phyloP scores from a whole-genome alignment of 2,888 invertebrate genomes.

The Coenonympha arcania region DNA sequence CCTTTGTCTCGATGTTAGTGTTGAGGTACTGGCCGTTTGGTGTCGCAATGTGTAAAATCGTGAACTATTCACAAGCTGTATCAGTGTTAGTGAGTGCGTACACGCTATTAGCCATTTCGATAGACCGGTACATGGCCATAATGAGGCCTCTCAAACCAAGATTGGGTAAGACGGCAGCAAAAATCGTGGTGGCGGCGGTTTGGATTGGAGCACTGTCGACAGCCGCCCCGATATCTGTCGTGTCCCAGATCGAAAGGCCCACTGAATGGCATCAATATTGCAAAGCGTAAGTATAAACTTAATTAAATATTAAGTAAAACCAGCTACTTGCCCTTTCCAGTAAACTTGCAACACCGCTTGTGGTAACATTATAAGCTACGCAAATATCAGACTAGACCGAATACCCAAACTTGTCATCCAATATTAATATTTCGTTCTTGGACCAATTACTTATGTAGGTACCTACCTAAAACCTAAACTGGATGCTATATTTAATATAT shows the following conservation, averaged over 20 bases:
- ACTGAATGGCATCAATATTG: conserved; percentile 76
- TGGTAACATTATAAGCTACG: no score
- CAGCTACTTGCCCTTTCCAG: no score
- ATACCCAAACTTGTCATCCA: background rate
- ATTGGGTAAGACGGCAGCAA: conserved; percentile 80
- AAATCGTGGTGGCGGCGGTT: conserved; percentile 79
- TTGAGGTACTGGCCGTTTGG: conserved; percentile 94
- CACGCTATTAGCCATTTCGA: conserved; percentile 90
- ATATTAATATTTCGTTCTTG: background rate
- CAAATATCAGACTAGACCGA: no score
- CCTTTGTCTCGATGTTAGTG: conserved; percentile 85
- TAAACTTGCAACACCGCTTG: no score
- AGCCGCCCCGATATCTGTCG: conserved; percentile 85
- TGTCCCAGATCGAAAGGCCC: conserved; percentile 80
- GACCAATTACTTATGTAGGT: no score
- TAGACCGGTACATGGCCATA: conserved; percentile 92
- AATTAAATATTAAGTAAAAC: no score
- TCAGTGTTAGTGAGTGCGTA: conserved; percentile 90
- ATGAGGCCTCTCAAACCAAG: conserved; percentile 89
- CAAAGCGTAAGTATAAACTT: conserved; percentile 72
- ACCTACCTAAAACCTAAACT: no score
- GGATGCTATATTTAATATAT: no score
- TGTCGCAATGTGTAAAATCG: conserved; percentile 83
- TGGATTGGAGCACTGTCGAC: conserved; percentile 85
- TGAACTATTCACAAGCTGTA: conserved; percentile 86